These are phyloP conservation scores for Molorchus minor DNA, from an alignment of 2,888 invertebrate species.

Conservation along the genomic window DNA sequence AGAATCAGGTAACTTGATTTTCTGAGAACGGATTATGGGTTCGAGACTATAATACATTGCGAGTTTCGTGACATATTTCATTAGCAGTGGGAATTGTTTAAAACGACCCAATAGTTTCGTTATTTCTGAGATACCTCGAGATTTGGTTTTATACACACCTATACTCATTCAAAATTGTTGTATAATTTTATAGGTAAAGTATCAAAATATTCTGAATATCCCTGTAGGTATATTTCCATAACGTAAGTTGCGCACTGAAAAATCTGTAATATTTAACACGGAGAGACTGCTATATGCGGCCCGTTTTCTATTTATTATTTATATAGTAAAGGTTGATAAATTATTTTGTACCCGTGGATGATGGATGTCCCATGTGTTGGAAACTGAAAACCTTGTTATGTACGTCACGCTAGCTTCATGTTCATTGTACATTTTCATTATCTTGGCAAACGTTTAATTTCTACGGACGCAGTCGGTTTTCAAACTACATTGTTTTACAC, in stretches of 20 bases:
- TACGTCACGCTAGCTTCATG: conserved; percentile 47
- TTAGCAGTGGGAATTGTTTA: no score
- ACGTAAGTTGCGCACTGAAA: no score
- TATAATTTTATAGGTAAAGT: no score
- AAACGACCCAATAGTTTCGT: no score
- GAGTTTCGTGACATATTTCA: no score
- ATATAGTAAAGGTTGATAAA: conserved; percentile 44
- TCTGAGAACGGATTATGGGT: background rate
- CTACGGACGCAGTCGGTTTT: conserved; percentile 35
- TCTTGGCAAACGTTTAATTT: conserved; percentile 44
- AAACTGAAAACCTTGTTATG: conserved; percentile 45
- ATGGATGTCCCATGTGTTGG: conserved; percentile 41
- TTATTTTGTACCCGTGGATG: conserved; percentile 44
- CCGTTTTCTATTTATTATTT: conserved; percentile 43
- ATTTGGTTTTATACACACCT: no score
- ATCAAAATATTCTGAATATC: no score
- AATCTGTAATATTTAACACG: background rate
- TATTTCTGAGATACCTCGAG: no score
- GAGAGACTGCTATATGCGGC: conserved; percentile 3
- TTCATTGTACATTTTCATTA: conserved; percentile 45
- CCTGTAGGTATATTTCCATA: no score
- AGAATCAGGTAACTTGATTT: conserved; percentile 15
- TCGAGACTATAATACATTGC: background rate
- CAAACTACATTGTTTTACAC: conserved; percentile 39
- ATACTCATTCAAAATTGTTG: no score